These are phyloP conservation scores for Phenganax subtilis DNA, from an alignment of 92 coral and sea anemone genomes.

Conservation along the genomic window DNA sequence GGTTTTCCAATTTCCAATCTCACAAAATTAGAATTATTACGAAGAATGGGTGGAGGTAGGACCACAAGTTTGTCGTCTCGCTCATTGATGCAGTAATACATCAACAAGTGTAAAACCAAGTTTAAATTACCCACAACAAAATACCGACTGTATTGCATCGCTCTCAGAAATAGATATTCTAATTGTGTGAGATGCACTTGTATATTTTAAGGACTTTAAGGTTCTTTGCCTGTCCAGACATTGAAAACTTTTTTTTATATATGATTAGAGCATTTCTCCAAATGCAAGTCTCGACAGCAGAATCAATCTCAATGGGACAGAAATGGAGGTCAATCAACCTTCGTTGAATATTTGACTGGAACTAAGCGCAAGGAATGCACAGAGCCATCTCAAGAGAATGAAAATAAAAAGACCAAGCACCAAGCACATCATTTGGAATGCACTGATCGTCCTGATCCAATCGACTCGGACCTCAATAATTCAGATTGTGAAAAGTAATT, in stretches of 20 bases:
- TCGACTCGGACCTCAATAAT: conserved; percentile 49
- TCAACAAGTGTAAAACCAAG: conserved; percentile 10
- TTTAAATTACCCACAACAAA: background rate
- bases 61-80: background rate
- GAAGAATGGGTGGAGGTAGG: background rate
- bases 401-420: conserved; percentile 18
- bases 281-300: conserved; percentile 47
- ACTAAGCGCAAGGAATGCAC: conserved; percentile 32
- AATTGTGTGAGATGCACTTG: conserved; percentile 20
- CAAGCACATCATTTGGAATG: background rate
- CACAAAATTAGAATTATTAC: conserved; percentile 24
- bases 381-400: conserved; percentile 32
- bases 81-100: conserved; percentile 3
- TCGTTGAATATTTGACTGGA: conserved; percentile 18
- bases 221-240: background rate
- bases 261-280: conserved; percentile 43
- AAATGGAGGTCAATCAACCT: conserved; percentile 30
- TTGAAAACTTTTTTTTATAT: conserved; percentile 24
- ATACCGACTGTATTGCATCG: background rate
- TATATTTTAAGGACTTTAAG: conserved; percentile 1
- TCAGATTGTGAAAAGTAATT: conserved; percentile 54
- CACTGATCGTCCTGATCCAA: background rate
- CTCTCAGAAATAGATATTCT: conserved; percentile 8
- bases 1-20: conserved; percentile 8
- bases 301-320: conserved; percentile 38